Percentiles rank a stretch among this genome's conserved stretches.
Evolutionary conservation across 2,888 invertebrate genomes (phyloP).

Genomic region (Melinaea marsaeus): DNA sequence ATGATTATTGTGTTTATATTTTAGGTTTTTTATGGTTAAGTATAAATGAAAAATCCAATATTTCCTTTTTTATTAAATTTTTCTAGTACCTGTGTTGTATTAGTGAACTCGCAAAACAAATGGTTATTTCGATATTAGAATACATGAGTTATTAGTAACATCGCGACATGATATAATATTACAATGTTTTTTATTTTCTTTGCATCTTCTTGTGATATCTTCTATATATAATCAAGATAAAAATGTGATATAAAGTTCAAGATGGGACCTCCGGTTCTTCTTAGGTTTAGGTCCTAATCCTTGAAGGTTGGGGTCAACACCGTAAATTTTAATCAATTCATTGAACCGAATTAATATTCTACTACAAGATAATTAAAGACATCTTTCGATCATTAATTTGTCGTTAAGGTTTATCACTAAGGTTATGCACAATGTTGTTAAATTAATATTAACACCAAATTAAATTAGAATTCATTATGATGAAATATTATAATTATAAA

Average conservation of each 20-base stretch:
- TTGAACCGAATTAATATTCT: slow-evolving; percentile 30
- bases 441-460: slow-evolving; percentile 4
- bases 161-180: too few species aligned
- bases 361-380: slow-evolving; percentile 22
- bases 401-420: slow-evolving; percentile 1
- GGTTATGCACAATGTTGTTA: slow-evolving; percentile 4
- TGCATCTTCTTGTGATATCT: neutral
- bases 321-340: slow-evolving; percentile 30
- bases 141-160: too few species aligned
- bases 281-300: slow-evolving; percentile 14
- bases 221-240: neutral
- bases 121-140: too few species aligned
- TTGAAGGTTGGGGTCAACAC: slow-evolving; percentile 23
- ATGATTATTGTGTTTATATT: slow-evolving; percentile 7
- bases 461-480: neutral
- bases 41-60: neutral
- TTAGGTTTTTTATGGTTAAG: neutral
- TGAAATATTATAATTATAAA: neutral
- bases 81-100: too few species aligned
- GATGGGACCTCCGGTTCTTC: neutral
- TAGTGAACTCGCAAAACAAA: too few species aligned
- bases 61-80: neutral
- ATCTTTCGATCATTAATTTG: slow-evolving; percentile 13
- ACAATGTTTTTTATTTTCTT: neutral
- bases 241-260: neutral